These are phyloP conservation scores for Elaphurus davidianus DNA, from an alignment of 2,113 vertebrate genomes.

Conservation along the genomic window DNA sequence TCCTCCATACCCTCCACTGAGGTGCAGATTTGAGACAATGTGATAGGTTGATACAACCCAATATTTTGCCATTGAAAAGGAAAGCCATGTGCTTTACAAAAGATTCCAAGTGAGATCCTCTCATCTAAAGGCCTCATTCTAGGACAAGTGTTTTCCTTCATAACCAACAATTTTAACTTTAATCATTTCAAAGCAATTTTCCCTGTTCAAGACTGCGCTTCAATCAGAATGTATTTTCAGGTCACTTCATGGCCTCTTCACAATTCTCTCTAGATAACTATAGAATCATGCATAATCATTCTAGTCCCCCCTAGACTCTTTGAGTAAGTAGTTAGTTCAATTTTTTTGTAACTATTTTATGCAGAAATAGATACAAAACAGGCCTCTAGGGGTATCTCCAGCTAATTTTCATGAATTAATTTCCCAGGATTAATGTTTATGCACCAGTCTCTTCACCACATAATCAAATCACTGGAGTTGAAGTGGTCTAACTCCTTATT, in stretches of 20 bases:
- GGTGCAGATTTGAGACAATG: not conserved
- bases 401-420: constrained; percentile 85
- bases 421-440: constrained; percentile 83
- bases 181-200: constrained; percentile 68
- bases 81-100: not conserved
- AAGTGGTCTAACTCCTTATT: constrained; percentile 81
- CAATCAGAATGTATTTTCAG: constrained; percentile 61
- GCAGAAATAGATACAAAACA: constrained; percentile 79
- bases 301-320: constrained; percentile 15
- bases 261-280: constrained; percentile 39
- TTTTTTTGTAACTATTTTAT: constrained; percentile 68
- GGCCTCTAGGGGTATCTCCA: constrained; percentile 75
- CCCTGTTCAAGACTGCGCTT: constrained; percentile 41
- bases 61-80: not conserved
- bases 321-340: constrained; percentile 72
- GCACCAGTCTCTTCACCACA: constrained; percentile 74
- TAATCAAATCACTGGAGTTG: constrained; percentile 83
- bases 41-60: not conserved
- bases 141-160: constrained; percentile 55
- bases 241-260: constrained; percentile 56
- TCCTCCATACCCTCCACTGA: not conserved
- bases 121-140: constrained; percentile 28
- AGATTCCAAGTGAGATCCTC: not conserved
- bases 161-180: constrained; percentile 57
- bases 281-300: constrained; percentile 60